These are phyloP conservation scores for Artibeus jamaicensis DNA, from an alignment of 2,797 vertebrate genomes.

Conservation along the genomic window DNA sequence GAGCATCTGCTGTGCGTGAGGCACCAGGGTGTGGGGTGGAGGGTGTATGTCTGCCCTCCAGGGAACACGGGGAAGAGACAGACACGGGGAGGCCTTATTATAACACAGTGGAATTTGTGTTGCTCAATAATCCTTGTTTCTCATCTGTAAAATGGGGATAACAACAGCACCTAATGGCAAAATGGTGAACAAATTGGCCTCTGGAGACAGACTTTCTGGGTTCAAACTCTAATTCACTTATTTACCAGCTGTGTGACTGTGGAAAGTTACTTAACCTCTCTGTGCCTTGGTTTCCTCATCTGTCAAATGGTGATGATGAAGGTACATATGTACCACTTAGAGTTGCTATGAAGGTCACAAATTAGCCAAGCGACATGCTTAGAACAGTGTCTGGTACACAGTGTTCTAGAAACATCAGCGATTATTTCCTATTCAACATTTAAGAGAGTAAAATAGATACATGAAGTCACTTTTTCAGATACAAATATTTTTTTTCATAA, in stretches of 20 bases:
- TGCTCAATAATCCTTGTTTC: neutral
- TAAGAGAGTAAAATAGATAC: neutral
- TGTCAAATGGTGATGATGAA: neutral
- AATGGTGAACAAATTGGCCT: neutral
- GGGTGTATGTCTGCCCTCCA: rapidly evolving
- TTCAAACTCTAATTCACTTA: neutral
- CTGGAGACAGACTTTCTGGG: neutral
- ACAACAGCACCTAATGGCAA: neutral
- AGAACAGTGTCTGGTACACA: neutral
- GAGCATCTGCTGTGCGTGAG: neutral
- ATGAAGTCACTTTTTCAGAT: neutral
- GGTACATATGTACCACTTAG: neutral
- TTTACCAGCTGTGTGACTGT: neutral
- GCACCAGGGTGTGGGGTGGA: neutral
- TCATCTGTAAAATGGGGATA: neutral
- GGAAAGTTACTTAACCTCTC: neutral
- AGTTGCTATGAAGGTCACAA: neutral
- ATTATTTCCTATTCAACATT: neutral
- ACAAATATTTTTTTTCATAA: neutral
- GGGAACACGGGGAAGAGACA: neutral
- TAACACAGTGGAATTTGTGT: neutral
- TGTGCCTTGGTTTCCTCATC: neutral
- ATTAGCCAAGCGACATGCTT: neutral
- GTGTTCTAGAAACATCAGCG: neutral
- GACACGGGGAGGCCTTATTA: neutral